phyloP scores from a whole-genome alignment of 2,797 vertebrate genomes.

The Myotis vivesi region DNA sequence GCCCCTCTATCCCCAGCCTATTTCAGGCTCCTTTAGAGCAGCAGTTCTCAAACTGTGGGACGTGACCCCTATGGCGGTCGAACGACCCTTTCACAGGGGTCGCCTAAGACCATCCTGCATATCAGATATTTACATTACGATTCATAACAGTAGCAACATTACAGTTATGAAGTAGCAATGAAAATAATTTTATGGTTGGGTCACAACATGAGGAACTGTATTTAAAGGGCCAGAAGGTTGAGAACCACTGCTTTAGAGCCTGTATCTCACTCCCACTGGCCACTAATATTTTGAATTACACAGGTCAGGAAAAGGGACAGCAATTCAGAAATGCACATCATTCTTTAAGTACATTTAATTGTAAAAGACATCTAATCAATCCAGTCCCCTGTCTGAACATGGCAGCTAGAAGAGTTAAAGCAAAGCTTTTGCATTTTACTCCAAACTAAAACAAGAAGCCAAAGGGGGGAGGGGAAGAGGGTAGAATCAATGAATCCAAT shows the following conservation, averaged over 20 bases:
- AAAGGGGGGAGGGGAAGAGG: background rate
- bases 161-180: too few species aligned
- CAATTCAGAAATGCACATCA: slow-evolving; percentile 56
- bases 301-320: slow-evolving; percentile 52
- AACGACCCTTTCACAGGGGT: too few species aligned
- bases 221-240: too few species aligned
- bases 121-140: too few species aligned
- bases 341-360: slow-evolving; percentile 64
- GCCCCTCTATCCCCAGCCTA: background rate
- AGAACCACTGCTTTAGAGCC: background rate
- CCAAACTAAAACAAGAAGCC: slow-evolving; percentile 61
- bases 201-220: too few species aligned
- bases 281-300: slow-evolving; percentile 59
- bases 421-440: slow-evolving; percentile 48
- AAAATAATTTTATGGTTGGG: too few species aligned
- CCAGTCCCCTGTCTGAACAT: background rate
- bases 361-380: slow-evolving; percentile 69
- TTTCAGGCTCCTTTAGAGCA: slow-evolving; percentile 29
- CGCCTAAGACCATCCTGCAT: too few species aligned
- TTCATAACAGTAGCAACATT: too few species aligned
- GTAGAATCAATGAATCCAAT: slow-evolving; percentile 66
- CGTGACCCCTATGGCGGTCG: too few species aligned
- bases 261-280: background rate
- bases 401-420: slow-evolving; percentile 54
- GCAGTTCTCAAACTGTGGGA: too few species aligned